phyloP scores from a whole-genome alignment of 1,140 invertebrate species.

The Dysdera silvatica region DNA sequence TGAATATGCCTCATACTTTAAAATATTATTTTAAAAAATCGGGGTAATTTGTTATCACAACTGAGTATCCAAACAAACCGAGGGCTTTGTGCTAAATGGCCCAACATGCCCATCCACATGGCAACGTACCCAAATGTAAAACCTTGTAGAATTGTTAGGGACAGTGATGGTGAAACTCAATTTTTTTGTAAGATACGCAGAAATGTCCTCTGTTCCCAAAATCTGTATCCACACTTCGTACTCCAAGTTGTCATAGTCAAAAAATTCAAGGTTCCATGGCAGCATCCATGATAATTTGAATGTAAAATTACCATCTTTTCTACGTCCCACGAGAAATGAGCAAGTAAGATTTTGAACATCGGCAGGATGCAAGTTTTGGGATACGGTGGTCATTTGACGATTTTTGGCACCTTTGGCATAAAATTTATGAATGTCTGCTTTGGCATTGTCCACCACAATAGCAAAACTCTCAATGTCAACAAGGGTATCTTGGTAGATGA shows the following conservation, averaged over 20 bases:
- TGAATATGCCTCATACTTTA: too few species aligned
- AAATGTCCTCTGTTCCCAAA: neutral
- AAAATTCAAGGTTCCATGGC: conserved; percentile 35
- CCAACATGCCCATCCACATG: conserved; percentile 16
- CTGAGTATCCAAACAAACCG: conserved; percentile 8
- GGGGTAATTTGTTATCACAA: too few species aligned
- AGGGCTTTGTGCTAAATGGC: conserved; percentile 17
- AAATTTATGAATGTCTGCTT: neutral
- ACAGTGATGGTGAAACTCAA: neutral
- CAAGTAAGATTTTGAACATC: conserved; percentile 2
- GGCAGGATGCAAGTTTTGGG: conserved; percentile 5
- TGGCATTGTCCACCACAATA: conserved; percentile 2
- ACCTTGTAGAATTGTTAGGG: neutral
- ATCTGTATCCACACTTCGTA: conserved; percentile 35
- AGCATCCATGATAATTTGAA: conserved; percentile 20
- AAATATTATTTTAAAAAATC: too few species aligned
- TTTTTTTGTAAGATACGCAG: conserved; percentile 12
- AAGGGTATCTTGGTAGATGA: conserved; percentile 51
- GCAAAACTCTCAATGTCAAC: conserved; percentile 42
- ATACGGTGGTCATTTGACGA: neutral
- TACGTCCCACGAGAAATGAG: too few species aligned
- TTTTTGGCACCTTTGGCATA: neutral
- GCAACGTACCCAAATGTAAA: conserved; percentile 22
- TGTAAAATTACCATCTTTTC: neutral
- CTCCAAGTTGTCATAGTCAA: conserved; percentile 18